These are phyloP conservation scores for Barypeithes pellucidus DNA, from an alignment of 2,888 invertebrate species.

Conservation along the genomic window DNA sequence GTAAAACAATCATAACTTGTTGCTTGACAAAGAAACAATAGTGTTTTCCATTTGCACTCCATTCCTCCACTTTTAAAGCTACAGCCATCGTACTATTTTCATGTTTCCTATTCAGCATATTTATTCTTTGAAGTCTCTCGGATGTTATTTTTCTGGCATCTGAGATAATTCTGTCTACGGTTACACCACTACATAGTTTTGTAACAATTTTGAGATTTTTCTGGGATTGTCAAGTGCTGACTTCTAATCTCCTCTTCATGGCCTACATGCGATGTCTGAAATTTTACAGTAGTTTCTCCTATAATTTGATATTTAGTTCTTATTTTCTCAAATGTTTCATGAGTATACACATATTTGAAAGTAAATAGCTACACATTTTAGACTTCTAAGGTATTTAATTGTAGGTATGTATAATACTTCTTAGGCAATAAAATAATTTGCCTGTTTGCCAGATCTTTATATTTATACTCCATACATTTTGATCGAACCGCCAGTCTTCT, in stretches of 20 bases:
- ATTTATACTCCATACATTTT: too few relatives aligned
- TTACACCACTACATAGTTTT: constrained; percentile 50
- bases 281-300: background rate
- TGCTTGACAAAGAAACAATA: constrained; percentile 34
- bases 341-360: too few relatives aligned
- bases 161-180: constrained; percentile 33
- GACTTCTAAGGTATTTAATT: too few relatives aligned
- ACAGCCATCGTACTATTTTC: constrained; percentile 37
- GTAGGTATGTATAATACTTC: too few relatives aligned
- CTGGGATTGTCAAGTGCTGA: constrained; percentile 30
- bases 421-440: too few relatives aligned
- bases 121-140: constrained; percentile 13
- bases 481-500: too few relatives aligned
- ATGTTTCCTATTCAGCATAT: constrained; percentile 26
- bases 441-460: too few relatives aligned
- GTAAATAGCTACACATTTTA: too few relatives aligned
- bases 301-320: too few relatives aligned
- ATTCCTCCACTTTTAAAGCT: constrained; percentile 32
- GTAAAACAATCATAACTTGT: constrained; percentile 17
- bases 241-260: constrained; percentile 39
- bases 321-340: too few relatives aligned
- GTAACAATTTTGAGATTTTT: constrained; percentile 54
- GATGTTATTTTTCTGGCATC: constrained; percentile 20
- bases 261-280: constrained; percentile 44
- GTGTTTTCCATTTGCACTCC: constrained; percentile 28